These are phyloP conservation scores for Andrena camellia DNA, from an alignment of 2,888 invertebrate genomes.

Conservation along the genomic window DNA sequence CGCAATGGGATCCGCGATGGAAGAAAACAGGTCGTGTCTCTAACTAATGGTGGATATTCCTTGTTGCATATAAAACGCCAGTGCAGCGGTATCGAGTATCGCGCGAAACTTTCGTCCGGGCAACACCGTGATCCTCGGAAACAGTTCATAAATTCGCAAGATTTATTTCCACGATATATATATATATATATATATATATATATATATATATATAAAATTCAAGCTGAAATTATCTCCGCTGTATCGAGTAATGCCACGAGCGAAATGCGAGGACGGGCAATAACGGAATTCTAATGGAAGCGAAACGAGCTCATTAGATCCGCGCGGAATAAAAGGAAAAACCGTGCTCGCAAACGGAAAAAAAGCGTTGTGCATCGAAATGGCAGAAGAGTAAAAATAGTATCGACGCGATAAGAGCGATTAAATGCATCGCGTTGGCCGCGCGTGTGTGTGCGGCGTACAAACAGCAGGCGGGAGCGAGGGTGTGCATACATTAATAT, in stretches of 20 bases:
- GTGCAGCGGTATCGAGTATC: conserved; percentile 23
- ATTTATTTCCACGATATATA: conserved; percentile 11
- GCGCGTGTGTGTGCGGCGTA: neutral
- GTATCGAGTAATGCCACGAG: neutral
- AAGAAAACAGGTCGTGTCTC: conserved; percentile 24
- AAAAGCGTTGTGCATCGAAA: neutral
- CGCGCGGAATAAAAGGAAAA: conserved; percentile 3
- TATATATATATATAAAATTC: conserved; percentile 8
- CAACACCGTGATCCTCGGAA: conserved; percentile 20
- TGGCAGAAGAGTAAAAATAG: neutral
- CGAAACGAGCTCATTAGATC: conserved; percentile 7
- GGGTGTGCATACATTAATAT: neutral
- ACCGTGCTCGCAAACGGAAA: neutral
- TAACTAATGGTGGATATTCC: conserved; percentile 34
- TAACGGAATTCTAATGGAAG: conserved; percentile 8
- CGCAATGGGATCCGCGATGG: conserved; percentile 27
- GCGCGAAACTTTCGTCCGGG: conserved; percentile 16
- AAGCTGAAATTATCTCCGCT: neutral
- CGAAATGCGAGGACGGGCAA: neutral
- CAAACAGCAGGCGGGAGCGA: too few species aligned
- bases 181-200: neutral
- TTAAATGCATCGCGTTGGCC: conserved; percentile 14
- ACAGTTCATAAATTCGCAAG: conserved; percentile 7
- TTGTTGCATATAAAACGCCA: conserved; percentile 14
- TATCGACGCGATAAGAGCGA: neutral